Conservation (phyloP, 2,888 invertebrate genomes). For the Eupithecia pulchellata region DNA sequence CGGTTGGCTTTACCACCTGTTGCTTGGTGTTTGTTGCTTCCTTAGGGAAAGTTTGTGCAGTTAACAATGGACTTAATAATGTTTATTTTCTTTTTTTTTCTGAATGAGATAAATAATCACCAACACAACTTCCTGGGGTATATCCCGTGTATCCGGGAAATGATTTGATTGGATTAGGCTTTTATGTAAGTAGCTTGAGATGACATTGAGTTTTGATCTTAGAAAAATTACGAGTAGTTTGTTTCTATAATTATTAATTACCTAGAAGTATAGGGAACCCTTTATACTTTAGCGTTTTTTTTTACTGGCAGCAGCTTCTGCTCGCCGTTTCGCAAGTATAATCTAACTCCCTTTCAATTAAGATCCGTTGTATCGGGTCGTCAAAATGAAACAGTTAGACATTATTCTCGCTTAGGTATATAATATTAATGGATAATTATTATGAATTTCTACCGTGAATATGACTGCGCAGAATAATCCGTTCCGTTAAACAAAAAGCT, state of each 20-base stretch:
- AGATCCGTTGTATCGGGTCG: no score
- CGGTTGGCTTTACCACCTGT: constrained; percentile 27
- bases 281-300: neutral
- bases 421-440: no score
- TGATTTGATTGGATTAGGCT: no score
- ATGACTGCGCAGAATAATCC: neutral
- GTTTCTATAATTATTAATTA: neutral
- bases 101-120: no score
- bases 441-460: neutral
- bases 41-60: neutral
- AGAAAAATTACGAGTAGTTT: neutral
- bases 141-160: no score
- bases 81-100: no score
- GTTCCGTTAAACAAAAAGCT: neutral
- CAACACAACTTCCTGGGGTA: no score
- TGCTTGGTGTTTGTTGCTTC: constrained; percentile 9
- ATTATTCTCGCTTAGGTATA: no score
- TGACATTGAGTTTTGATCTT: neutral
- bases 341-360: no score
- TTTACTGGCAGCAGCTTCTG: neutral
- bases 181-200: neutral
- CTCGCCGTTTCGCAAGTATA: no score
- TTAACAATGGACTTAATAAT: neutral
- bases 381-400: no score
- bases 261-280: no score